These are phyloP conservation scores for Fregata magnificens DNA, from an alignment of 2,113 vertebrate species.

Conservation along the genomic window DNA sequence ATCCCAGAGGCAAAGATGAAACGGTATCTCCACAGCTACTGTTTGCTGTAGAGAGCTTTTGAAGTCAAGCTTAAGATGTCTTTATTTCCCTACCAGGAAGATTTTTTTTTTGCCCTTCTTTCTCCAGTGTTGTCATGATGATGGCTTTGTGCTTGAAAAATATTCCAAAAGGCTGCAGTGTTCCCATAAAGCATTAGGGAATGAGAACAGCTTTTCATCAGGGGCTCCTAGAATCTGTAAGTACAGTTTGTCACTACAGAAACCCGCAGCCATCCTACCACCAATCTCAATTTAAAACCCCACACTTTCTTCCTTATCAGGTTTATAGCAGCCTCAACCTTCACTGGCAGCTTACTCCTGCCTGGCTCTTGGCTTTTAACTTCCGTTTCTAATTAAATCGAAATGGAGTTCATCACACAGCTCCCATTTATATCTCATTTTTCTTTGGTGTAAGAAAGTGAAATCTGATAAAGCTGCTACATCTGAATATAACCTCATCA, in stretches of 20 bases:
- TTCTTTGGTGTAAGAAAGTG: background rate
- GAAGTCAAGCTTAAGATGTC: slow-evolving; percentile 96
- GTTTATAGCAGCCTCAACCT: background rate
- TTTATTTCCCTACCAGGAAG: slow-evolving; percentile 91
- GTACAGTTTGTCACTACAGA: slow-evolving; percentile 69
- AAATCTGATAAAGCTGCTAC: background rate
- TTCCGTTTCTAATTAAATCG: slow-evolving; percentile 62
- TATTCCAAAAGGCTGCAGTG: slow-evolving; percentile 69
- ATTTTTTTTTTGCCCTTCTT: slow-evolving; percentile 62
- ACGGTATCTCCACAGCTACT: slow-evolving; percentile 90
- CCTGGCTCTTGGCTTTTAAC: slow-evolving; percentile 35
- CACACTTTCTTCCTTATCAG: slow-evolving; percentile 52
- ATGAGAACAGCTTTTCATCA: slow-evolving; percentile 74
- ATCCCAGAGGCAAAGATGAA: slow-evolving; percentile 99
- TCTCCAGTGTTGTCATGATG: slow-evolving; percentile 76
- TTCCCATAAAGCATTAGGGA: slow-evolving; percentile 73
- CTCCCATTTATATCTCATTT: background rate
- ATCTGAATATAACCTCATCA: background rate
- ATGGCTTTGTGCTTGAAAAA: slow-evolving; percentile 78
- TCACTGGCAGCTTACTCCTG: background rate
- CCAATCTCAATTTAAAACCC: slow-evolving; percentile 61
- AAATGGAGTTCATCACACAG: background rate
- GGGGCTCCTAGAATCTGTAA: slow-evolving; percentile 59
- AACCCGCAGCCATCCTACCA: slow-evolving; percentile 35
- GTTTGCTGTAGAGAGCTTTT: slow-evolving; percentile 95